Evolutionary conservation across 2,888 invertebrate genomes (phyloP).

Genomic region (Deilephila elpenor): DNA sequence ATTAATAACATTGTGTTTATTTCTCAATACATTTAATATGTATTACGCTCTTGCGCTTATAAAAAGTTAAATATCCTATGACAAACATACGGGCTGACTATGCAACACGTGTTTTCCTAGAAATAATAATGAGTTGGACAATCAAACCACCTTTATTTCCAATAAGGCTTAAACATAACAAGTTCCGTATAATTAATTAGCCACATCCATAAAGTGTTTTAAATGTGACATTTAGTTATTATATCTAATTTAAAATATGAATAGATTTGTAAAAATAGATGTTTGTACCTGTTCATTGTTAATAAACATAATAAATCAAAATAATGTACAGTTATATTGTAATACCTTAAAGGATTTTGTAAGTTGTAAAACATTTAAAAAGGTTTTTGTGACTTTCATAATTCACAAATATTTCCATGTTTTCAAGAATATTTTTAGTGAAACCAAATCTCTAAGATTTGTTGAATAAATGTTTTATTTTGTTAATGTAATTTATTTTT

Average conservation of each 20-base stretch:
- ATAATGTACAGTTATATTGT: no score
- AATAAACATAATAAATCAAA: background rate
- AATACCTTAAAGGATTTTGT: no score
- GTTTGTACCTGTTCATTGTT: background rate
- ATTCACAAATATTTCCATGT: no score
- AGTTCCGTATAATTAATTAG: background rate
- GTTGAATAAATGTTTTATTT: background rate
- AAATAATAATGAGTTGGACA: background rate
- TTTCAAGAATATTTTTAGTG: no score
- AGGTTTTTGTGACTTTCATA: no score
- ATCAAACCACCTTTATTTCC: background rate
- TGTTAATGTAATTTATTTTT: background rate
- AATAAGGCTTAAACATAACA: background rate
- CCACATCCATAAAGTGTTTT: background rate
- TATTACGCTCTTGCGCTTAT: no score
- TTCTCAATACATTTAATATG: no score
- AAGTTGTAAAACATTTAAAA: no score
- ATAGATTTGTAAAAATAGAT: background rate
- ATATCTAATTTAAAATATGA: background rate
- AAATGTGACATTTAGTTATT: background rate
- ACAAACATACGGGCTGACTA: background rate
- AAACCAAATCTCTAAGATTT: background rate
- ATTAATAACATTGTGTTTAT: no score
- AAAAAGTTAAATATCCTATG: no score
- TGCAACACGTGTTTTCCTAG: background rate